Evolutionary conservation across 2,888 invertebrate genomes (phyloP), one percentile per base, ranked within the genome.

Genomic region (Hofmannophila pseudospretella): DNA sequence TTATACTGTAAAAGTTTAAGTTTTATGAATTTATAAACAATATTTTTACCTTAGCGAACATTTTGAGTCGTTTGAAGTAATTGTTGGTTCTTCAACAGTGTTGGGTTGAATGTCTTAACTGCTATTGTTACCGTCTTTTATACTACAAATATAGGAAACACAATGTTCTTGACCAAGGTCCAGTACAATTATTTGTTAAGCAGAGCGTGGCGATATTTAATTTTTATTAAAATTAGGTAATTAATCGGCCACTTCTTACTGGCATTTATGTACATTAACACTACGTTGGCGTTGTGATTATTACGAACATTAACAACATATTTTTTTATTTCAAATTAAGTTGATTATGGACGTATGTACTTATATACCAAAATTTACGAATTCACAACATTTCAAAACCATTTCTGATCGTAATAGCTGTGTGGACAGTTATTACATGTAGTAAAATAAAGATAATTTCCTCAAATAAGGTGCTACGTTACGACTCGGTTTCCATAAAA

Each of bases 111-210:
- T 74, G 70, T 61, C 49, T 53, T 49, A 48, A 39, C 36, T 42
- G 32, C 58, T 59, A 70, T 72, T 72, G 64, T 71, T 67, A 39
- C 57, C 45, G 42, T 66, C 67, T 74, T 75, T 66, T 75, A 75
- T 75, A 75, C 66, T 42, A 58, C 63, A 65, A 54, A 53, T 45
- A 58, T 58, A 67, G 71, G 70, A 72, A 71, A 67, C 51, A 56
- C 58, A 44, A 49, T 51, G 23, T 57, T 53, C 39, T 53, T 65
- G 54, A 58, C 59, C 75, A 75, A 75, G 75, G 75, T 58, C 54
- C 51, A 47, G 51, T 23, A 62, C 63, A 59, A 63, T 71, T 69
- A 33, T 19, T 64, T 54, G 52, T 58, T 66, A 70, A 75, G 62
- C 72, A 72, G 67, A 73, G 66, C 75, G 69, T 73, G 59, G 71